A percentile compares a stretch with the other conserved stretches of the same genome.
Evolutionary conservation across 2,113 vertebrate species (phyloP).

Genomic region (Anolis carolinensis): DNA sequence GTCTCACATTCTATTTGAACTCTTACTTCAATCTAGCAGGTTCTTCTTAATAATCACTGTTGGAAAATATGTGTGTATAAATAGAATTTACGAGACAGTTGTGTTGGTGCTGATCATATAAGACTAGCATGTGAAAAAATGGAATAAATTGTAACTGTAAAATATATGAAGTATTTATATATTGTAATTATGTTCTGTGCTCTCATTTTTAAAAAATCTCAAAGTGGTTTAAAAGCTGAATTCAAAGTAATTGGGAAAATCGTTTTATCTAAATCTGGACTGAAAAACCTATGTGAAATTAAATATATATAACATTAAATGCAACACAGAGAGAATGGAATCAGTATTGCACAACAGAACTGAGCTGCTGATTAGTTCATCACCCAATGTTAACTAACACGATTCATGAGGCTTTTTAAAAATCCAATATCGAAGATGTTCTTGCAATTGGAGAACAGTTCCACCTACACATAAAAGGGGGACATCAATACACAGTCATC

Average conservation of each 20-base stretch:
- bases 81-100: neutral
- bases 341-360: neutral
- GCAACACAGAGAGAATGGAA: neutral
- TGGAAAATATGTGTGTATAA: neutral
- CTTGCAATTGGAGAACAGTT: too few species aligned
- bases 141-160: neutral
- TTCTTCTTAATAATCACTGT: neutral
- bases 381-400: neutral
- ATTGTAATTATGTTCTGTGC: neutral
- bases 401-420: neutral
- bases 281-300: neutral
- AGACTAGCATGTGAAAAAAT: neutral
- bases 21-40: neutral
- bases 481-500: too few species aligned
- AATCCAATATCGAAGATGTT: neutral
- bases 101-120: neutral
- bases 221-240: neutral
- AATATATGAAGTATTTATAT: neutral
- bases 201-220: neutral
- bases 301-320: neutral
- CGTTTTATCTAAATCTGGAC: neutral
- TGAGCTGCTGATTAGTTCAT: too few species aligned
- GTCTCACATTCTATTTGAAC: neutral
- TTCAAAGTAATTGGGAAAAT: conserved; percentile 2
- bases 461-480: too few species aligned